phyloP scores from a whole-genome alignment of 2,888 invertebrate genomes.

The Drosophila diplacantha region DNA sequence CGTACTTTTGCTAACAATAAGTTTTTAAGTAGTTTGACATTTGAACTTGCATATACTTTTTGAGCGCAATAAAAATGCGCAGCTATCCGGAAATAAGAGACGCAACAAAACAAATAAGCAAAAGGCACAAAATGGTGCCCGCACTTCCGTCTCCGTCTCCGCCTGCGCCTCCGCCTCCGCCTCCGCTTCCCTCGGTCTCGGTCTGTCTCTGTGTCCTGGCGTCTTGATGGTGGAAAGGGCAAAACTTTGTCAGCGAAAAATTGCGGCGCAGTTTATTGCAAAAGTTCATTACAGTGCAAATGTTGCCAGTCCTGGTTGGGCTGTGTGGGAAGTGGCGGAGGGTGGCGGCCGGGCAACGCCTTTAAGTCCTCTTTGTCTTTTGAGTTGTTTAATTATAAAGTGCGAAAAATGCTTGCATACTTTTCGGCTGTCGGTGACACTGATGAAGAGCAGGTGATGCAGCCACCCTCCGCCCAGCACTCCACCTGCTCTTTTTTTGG shows the following conservation, averaged over 20 bases:
- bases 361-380: constrained; percentile 58
- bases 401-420: constrained; percentile 72
- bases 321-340: background rate
- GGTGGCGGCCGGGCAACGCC: constrained; percentile 17
- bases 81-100: constrained; percentile 69
- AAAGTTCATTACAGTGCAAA: constrained; percentile 72
- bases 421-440: constrained; percentile 63
- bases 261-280: constrained; percentile 72
- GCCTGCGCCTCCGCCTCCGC: constrained; percentile 4
- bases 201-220: constrained; percentile 6
- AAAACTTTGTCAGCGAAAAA: constrained; percentile 71
- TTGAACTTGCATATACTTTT: constrained; percentile 68
- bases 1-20: constrained; percentile 69
- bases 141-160: constrained; percentile 10
- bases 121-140: constrained; percentile 27
- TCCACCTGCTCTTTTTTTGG: constrained; percentile 34
- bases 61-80: constrained; percentile 69
- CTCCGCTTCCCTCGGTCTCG: constrained; percentile 1
- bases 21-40: constrained; percentile 72
- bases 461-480: constrained; percentile 21
- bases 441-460: constrained; percentile 70
- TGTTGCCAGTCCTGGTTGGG: constrained; percentile 54
- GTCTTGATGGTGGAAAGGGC: constrained; percentile 26
- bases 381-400: constrained; percentile 71
- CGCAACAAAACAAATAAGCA: constrained; percentile 67